Percentiles rank a stretch among this genome's conserved stretches.
Conservation (phyloP, 2,797 vertebrate genomes). For the Scyliorhinus canicula region DNA sequence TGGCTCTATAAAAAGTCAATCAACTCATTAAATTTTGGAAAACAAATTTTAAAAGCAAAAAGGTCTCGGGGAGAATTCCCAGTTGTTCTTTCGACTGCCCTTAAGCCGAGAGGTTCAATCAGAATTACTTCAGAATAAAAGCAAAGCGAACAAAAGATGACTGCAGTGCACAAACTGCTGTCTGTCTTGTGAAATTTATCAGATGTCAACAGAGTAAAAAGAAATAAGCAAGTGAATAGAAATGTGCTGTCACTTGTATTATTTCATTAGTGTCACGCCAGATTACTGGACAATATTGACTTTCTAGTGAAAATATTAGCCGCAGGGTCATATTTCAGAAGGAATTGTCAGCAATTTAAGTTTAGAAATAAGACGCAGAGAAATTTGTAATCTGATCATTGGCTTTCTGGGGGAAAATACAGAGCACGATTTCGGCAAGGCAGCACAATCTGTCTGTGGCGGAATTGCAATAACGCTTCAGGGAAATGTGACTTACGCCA, state of each 20-base stretch:
- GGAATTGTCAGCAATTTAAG: conserved; percentile 34
- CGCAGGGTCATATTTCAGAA: conserved; percentile 54
- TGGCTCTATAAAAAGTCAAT: conserved; percentile 41
- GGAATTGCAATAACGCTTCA: conserved; percentile 30
- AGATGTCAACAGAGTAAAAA: conserved; percentile 51
- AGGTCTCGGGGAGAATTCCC: conserved; percentile 50
- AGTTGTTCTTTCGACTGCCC: conserved; percentile 47
- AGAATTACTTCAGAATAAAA: conserved; percentile 59
- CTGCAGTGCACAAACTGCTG: conserved; percentile 55
- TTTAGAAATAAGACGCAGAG: conserved; percentile 12
- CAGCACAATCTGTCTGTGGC: conserved; percentile 18
- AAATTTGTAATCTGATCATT: conserved; percentile 35
- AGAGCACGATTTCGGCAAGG: not conserved
- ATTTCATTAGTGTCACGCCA: conserved; percentile 65
- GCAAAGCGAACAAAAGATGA: conserved; percentile 40
- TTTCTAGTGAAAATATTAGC: conserved; percentile 58
- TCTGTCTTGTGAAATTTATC: conserved; percentile 54
- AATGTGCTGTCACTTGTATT: conserved; percentile 63
- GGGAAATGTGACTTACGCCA: conserved; percentile 27
- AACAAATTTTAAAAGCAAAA: conserved; percentile 52
- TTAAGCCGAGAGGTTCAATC: conserved; percentile 56
- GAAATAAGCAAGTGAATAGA: conserved; percentile 61
- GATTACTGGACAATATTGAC: conserved; percentile 62
- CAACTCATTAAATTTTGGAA: conserved; percentile 48
- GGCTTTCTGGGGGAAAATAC: conserved; percentile 6